Conservation (phyloP, 92 coral and sea anemone genomes). For the Parazoanthus swiftii region DNA sequence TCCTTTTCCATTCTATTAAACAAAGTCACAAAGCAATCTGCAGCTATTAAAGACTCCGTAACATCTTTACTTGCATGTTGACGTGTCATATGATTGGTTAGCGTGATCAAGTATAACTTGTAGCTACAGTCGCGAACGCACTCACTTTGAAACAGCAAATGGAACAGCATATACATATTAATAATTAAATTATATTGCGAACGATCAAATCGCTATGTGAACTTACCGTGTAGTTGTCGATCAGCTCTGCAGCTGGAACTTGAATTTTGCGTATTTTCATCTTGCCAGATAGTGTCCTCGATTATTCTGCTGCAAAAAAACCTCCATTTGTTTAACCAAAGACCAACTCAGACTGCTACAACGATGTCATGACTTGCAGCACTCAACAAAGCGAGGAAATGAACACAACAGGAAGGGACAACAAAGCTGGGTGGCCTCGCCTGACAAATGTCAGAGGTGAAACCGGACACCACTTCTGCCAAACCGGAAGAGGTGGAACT, state of each 20-base stretch:
- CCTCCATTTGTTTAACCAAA: slow-evolving; percentile 5
- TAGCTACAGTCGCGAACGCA: neutral
- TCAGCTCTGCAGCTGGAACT: slow-evolving; percentile 73
- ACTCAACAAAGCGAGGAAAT: neutral
- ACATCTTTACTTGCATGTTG: neutral
- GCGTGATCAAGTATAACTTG: neutral
- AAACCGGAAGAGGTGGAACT: neutral
- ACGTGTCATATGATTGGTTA: neutral
- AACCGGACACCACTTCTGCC: too few species aligned
- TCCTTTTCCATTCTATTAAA: neutral
- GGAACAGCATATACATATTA: neutral
- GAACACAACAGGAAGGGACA: neutral
- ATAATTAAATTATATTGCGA: too few species aligned
- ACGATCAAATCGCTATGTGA: neutral
- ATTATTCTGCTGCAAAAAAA: too few species aligned
- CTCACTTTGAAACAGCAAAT: neutral
- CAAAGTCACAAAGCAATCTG: neutral
- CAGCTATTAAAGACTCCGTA: neutral
- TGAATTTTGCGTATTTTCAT: slow-evolving; percentile 76
- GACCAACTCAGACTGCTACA: neutral
- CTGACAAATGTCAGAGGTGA: neutral
- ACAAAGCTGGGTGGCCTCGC: neutral
- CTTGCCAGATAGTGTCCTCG: slow-evolving; percentile 1
- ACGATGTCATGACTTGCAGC: neutral
- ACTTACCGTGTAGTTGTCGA: slow-evolving; percentile 73